Evolutionary conservation across 2,113 vertebrate genomes (phyloP).

Genomic region (Mionectes macconnelli): DNA sequence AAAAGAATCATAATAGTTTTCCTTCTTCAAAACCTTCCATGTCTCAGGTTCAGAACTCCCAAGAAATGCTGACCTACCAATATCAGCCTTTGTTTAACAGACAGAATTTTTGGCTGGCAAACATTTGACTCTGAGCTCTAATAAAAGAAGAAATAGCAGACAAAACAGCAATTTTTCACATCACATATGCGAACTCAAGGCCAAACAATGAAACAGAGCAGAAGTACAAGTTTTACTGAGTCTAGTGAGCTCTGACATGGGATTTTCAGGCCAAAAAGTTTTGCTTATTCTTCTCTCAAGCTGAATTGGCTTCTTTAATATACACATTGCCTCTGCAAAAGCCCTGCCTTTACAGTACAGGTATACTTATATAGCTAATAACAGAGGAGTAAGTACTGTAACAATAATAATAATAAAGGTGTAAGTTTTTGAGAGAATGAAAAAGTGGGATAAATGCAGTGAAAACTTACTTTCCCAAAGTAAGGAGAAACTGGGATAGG

Average conservation of each 20-base stretch:
- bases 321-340: background rate
- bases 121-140: background rate
- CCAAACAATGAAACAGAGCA: background rate
- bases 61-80: background rate
- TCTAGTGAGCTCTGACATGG: background rate
- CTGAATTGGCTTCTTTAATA: background rate
- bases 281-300: background rate
- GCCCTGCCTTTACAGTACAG: background rate
- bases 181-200: background rate
- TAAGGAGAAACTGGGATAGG: background rate
- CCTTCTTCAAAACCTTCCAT: background rate
- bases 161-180: background rate
- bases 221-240: background rate
- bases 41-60: background rate
- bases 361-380: background rate
- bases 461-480: background rate
- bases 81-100: background rate
- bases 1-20: slow-evolving; percentile 14
- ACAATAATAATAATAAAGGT: background rate
- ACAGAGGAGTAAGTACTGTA: background rate
- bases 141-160: background rate
- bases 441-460: background rate
- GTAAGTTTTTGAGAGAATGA: background rate
- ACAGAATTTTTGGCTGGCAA: background rate
- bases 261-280: background rate